Base-by-base conservation (phyloP, 2,113 vertebrate genomes). In the Cololabis saira region DNA sequence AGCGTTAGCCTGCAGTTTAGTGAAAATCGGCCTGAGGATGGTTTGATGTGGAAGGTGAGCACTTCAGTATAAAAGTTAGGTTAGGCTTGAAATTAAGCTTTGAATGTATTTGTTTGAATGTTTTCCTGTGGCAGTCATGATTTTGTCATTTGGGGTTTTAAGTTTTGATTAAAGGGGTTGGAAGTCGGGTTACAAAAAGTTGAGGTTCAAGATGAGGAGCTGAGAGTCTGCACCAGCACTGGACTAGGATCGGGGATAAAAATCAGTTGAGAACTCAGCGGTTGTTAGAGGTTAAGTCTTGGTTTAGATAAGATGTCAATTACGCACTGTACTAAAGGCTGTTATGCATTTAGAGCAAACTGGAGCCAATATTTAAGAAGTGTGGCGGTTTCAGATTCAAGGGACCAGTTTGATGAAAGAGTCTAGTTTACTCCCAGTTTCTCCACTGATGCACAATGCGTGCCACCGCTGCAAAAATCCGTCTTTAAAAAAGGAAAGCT, bases 81-180 rank as follows among this genome's bases (percentile, higher is more conserved):
- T 19, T 24, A 17, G 40, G 5, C 3, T 33, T 52, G 45, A 50
- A 76, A 40, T 58, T 0, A 61, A 61, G 47, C 53, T 76, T 65
- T 84, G 83, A 87, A 83, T 86, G 83, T 84, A 76, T 54, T 16
- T 12, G 40, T 69, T 40, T 73, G 78, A 83, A 82, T 72, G 67
- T 80, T 71, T 77, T 75, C 15, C 5, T 65, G 70, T 53, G 44
- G 58, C 22, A 49, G 58, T 21, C 49, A 24, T 13, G 47, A 58
- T 52, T 70, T 76, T 12, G 19, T 56, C 8, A 30, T 60, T 72
- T 69, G 44, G 40, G 22, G 58, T 68, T 44, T 43, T 62, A 47
- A 54, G 33, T 74, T 50, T 65, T 17, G 12, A 13, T 44, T 47
- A 0, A 27, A 33, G 62, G 49, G 30, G 21, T 55, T 53, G 37